Percentiles rank a stretch among this genome's conserved stretches.
phyloP scores from a whole-genome alignment of 2,888 invertebrate genomes.

The Lymantria monacha region DNA sequence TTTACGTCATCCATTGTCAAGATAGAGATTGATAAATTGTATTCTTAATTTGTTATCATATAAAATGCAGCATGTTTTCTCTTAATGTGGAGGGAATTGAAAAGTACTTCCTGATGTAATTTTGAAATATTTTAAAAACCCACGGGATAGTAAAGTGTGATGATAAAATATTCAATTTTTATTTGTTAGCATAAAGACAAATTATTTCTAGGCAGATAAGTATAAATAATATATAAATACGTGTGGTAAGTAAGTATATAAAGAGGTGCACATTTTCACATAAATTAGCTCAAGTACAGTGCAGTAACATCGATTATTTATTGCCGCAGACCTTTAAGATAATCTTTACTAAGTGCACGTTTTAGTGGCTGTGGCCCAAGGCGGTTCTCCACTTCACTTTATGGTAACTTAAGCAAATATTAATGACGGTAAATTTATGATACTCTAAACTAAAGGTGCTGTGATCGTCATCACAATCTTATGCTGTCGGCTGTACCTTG shows the following conservation, averaged over 20 bases:
- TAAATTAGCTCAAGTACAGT: conserved; percentile 51
- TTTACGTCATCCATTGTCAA: no score
- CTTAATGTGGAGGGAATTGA: no score
- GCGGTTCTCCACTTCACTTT: conserved; percentile 55
- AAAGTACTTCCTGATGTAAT: no score
- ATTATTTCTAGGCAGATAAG: no score
- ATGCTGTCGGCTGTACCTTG: conserved; percentile 32
- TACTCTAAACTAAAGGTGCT: conserved; percentile 45
- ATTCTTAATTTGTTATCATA: no score
- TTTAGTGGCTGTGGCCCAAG: conserved; percentile 34
- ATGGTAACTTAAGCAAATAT: conserved; percentile 69
- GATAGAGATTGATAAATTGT: no score
- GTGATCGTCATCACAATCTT: conserved; percentile 30
- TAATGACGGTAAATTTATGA: conserved; percentile 63
- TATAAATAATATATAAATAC: neutral
- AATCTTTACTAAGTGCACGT: conserved; percentile 65
- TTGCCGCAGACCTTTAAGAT: conserved; percentile 51
- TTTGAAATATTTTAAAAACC: no score
- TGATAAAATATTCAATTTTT: no score
- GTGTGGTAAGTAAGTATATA: neutral
- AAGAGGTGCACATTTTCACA: conserved; percentile 20
- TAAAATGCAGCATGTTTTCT: no score
- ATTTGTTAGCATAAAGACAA: no score
- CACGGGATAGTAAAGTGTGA: no score
- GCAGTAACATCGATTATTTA: conserved; percentile 59